A percentile compares a stretch with the other conserved stretches of the same genome.
These are phyloP conservation scores for Atherinomorus stipes DNA, from an alignment of 2,113 vertebrate species.

Conservation along the genomic window DNA sequence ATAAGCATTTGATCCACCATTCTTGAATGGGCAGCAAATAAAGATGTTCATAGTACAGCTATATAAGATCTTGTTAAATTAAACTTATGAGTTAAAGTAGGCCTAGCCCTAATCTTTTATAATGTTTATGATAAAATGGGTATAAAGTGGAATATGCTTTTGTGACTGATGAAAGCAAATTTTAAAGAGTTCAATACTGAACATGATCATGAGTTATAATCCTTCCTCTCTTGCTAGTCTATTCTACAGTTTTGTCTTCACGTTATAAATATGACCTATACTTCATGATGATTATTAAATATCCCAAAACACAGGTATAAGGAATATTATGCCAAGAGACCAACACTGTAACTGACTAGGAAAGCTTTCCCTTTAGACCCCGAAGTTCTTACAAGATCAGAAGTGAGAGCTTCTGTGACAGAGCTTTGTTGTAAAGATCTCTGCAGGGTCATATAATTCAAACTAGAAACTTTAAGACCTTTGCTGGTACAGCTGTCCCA, in stretches of 20 bases:
- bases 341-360: constrained; percentile 16
- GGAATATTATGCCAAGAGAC: constrained; percentile 25
- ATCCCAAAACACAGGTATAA: constrained; percentile 3
- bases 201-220: neutral
- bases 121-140: no score
- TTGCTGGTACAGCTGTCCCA: constrained; percentile 54
- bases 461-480: constrained; percentile 47
- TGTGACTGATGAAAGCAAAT: no score
- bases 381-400: constrained; percentile 26
- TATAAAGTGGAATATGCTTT: no score
- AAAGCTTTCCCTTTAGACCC: constrained; percentile 17
- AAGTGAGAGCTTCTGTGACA: constrained; percentile 40
- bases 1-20: constrained; percentile 11
- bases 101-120: no score
- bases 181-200: neutral
- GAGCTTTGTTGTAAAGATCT: constrained; percentile 36
- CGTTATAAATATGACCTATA: neutral
- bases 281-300: constrained; percentile 7
- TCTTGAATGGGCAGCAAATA: neutral
- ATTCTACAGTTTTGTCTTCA: no score
- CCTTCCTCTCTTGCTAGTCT: no score
- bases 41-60: no score
- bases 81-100: neutral
- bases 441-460: constrained; percentile 45
- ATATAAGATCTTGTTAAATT: neutral